phyloP scores from a whole-genome alignment of 2,113 vertebrate species.

The Cygnus atratus region DNA sequence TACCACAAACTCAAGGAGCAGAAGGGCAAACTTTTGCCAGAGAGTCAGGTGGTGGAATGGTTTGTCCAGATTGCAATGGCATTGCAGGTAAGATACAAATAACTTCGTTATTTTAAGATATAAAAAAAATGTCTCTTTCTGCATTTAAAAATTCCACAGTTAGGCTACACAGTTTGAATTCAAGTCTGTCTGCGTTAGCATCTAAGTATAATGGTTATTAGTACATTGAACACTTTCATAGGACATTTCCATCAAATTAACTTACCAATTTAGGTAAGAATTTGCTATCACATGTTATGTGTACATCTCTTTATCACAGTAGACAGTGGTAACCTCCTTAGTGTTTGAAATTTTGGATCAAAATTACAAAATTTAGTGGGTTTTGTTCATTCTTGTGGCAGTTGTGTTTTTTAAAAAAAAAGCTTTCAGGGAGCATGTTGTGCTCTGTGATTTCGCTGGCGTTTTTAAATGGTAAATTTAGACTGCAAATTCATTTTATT shows the following conservation, averaged over 20 bases:
- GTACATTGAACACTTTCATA: neutral
- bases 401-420: too few species aligned
- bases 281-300: neutral
- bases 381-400: too few species aligned
- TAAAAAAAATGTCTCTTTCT: neutral
- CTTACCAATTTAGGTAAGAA: neutral
- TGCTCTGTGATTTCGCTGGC: neutral
- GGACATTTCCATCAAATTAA: neutral
- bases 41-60: slow-evolving; percentile 96
- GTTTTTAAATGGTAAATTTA: neutral
- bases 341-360: neutral
- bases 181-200: neutral
- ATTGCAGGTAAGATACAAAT: slow-evolving; percentile 82
- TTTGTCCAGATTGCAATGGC: slow-evolving; percentile 99
- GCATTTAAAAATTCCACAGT: neutral
- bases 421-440: neutral
- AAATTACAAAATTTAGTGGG: neutral
- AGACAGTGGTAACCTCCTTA: neutral
- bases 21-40: slow-evolving; percentile 88
- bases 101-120: neutral
- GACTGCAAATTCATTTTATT: neutral
- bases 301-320: neutral
- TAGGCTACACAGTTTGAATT: neutral
- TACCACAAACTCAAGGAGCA: slow-evolving; percentile 94
- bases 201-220: neutral